Base-by-base conservation (phyloP, 2,888 invertebrate genomes). In the Oxyteleia sp. region DNA sequence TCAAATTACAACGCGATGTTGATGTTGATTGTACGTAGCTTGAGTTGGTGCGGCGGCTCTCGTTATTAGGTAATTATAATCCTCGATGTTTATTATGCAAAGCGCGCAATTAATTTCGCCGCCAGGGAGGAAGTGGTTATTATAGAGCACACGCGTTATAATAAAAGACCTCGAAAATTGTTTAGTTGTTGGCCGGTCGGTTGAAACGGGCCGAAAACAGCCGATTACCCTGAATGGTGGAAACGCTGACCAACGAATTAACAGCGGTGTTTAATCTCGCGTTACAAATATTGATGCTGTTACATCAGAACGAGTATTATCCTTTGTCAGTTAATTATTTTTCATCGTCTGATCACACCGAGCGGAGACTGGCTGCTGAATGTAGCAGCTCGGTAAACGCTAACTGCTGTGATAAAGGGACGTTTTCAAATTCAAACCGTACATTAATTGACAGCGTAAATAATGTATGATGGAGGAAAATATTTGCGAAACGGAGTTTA, bases 1-100 rank as follows among this genome's bases (percentile, higher is more conserved):
- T 74, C 55, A 63, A 81, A 69, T 81, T 81, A 63, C 68, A 75
- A 35, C 68, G 69, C 32, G 29, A 81, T 63, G 68, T 81, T 75
- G 29, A 81, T 63, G 68, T 81, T 75, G 53, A 63, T 75, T 66
- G 38, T 23, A 38, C 53, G 41, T 55, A 16, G 63, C 55, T 55
- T 45, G 66, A 61, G 47, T 32, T 45, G 23, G 32, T 66, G 66
- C 45, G 41, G 41, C 23, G 23, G 43, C 59, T 57, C 49, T 45
- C 66, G 63, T 64, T 71, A 55, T 35, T 55, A 35, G 35, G 55
- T 61, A 76, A 76, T 76, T 66, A 66, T 59, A 71, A 81, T 63
- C 57, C 38, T 4, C 43, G 11, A 53, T 71, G 59, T 76, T 71
- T 71, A 76, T 71, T 82, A 76, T 76, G 76, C 75, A 71, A 82